Evolutionary conservation across 2,888 invertebrate species (phyloP).

Genomic region (Zootermopsis nevadensis): DNA sequence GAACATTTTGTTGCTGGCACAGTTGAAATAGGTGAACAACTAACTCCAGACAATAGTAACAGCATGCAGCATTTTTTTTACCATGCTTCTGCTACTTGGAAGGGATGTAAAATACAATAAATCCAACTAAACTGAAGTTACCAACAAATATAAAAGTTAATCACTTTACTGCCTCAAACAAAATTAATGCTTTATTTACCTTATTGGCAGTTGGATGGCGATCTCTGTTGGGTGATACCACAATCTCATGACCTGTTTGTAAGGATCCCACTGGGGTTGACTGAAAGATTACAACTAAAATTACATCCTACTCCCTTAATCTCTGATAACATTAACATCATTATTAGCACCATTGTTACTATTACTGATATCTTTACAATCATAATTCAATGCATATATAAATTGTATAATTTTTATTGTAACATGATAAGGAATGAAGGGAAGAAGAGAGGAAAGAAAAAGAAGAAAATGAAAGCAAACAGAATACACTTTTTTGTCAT

Average conservation of each 20-base stretch:
- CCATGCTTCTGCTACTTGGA: constrained; percentile 2
- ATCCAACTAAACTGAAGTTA: background rate
- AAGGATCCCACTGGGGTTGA: constrained; percentile 93
- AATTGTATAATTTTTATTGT: no score
- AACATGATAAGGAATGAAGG: no score
- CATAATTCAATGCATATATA: no score
- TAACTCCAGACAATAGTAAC: background rate
- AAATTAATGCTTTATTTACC: constrained; percentile 66
- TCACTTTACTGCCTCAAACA: background rate
- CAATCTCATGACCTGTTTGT: constrained; percentile 91
- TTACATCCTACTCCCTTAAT: background rate
- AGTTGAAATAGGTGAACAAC: no score
- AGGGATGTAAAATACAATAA: background rate
- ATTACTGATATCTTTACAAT: no score
- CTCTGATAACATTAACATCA: no score
- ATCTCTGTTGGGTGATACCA: constrained; percentile 90
- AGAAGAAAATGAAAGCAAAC: no score
- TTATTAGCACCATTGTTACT: no score
- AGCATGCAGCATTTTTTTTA: background rate
- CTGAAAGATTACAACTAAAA: constrained; percentile 67
- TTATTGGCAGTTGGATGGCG: constrained; percentile 83
- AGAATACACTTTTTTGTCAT: no score
- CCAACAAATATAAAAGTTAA: background rate
- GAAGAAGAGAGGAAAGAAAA: no score
- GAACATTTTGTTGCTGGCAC: no score